Evolutionary conservation across 92 coral and sea anemone species (phyloP).

Genomic region (Desmophyllum pertusum): DNA sequence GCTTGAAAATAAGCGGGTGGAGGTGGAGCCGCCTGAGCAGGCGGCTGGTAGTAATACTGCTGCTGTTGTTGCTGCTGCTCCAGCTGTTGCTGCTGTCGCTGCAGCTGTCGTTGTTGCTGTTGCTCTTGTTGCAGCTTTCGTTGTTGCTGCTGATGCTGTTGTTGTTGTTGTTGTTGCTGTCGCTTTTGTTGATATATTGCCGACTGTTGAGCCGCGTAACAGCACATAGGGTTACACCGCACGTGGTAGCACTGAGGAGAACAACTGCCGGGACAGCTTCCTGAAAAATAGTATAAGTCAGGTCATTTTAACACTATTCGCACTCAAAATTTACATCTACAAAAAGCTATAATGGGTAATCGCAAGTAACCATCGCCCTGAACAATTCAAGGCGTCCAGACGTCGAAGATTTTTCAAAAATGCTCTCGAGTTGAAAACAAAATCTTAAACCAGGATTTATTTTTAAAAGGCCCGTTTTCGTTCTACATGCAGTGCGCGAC

Average conservation of each 20-base stretch:
- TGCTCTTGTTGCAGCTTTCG: slow-evolving; percentile 28
- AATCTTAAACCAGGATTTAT: too few relatives aligned
- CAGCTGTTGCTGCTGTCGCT: slow-evolving; percentile 24
- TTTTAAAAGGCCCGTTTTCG: too few relatives aligned
- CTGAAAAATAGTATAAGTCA: background rate
- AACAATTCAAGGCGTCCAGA: too few relatives aligned
- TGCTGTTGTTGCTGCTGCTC: slow-evolving; percentile 21
- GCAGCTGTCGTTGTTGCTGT: slow-evolving; percentile 13
- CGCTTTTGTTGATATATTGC: slow-evolving; percentile 2
- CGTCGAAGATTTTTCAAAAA: too few relatives aligned
- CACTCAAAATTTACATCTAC: background rate
- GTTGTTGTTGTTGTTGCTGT: slow-evolving; percentile 6
- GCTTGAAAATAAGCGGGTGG: slow-evolving; percentile 26
- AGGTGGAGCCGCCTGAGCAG: slow-evolving; percentile 24
- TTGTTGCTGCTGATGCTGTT: slow-evolving; percentile 20
- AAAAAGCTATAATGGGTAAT: too few relatives aligned
- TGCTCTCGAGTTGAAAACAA: too few relatives aligned
- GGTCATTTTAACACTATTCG: background rate
- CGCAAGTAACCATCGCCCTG: too few relatives aligned
- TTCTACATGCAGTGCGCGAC: too few relatives aligned
- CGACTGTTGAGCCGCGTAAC: slow-evolving; percentile 28
- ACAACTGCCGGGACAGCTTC: slow-evolving; percentile 53
- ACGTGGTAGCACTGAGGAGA: slow-evolving; percentile 51
- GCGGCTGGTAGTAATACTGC: slow-evolving; percentile 53
- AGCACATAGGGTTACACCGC: slow-evolving; percentile 39